phyloP scores from a whole-genome alignment of 2,888 invertebrate genomes.

The Liopterus haemorrhoidalis region DNA sequence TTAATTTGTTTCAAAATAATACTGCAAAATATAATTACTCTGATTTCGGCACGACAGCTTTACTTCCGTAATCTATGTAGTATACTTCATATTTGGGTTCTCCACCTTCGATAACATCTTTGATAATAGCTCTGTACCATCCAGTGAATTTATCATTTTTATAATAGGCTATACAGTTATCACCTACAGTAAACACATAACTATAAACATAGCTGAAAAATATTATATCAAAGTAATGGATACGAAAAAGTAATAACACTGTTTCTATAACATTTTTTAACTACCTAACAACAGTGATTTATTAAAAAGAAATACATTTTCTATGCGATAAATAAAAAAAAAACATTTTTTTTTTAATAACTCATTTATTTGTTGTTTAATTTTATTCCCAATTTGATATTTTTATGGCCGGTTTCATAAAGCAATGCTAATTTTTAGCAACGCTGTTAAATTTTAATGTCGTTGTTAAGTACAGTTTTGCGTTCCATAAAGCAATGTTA shows the following conservation, averaged over 20 bases:
- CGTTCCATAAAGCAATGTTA: too few relatives aligned
- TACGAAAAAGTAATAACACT: not conserved
- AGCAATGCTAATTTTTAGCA: too few relatives aligned
- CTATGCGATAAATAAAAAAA: conserved; percentile 1
- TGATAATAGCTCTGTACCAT: conserved; percentile 64
- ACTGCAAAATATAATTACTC: conserved; percentile 44
- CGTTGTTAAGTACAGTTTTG: too few relatives aligned
- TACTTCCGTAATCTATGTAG: conserved; percentile 61
- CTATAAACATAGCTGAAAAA: conserved; percentile 2
- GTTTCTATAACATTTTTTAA: not conserved
- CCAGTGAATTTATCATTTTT: conserved; percentile 49
- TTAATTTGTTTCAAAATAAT: conserved; percentile 15
- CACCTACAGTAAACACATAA: conserved; percentile 46
- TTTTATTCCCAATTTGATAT: too few relatives aligned
- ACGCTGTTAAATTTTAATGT: too few relatives aligned
- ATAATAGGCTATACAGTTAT: conserved; percentile 58
- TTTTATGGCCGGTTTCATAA: too few relatives aligned
- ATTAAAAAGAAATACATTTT: not conserved
- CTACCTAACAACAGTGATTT: too few relatives aligned
- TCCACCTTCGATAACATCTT: conserved; percentile 35
- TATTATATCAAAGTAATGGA: conserved; percentile 2
- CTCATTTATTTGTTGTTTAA: too few relatives aligned
- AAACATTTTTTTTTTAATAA: not conserved
- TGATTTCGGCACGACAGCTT: conserved; percentile 46
- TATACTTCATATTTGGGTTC: conserved; percentile 49